Conservation (phyloP, 2,888 invertebrate genomes). For the Cyrtodaria siliqua region DNA sequence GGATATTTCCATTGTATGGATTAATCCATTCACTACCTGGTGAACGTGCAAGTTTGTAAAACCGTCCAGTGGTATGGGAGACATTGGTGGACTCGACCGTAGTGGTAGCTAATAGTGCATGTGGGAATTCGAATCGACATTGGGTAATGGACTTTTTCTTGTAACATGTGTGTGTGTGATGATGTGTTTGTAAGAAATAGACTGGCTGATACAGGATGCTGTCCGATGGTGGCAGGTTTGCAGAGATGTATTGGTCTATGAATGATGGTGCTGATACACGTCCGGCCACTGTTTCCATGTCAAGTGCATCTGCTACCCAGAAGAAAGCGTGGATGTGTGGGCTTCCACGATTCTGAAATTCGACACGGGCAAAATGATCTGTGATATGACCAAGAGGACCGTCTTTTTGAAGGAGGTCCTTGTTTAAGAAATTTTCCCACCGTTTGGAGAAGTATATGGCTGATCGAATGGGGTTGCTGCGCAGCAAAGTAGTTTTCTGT, state of each 20-base stretch:
- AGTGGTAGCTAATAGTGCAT: background rate
- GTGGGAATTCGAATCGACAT: slow-evolving; percentile 22
- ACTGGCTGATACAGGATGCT: no score
- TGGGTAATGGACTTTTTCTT: background rate
- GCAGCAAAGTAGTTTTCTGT: slow-evolving; percentile 13
- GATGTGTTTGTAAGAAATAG: background rate
- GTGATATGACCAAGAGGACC: background rate
- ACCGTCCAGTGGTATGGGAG: background rate
- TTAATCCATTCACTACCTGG: slow-evolving; percentile 7
- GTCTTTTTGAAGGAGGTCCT: background rate
- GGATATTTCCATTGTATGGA: slow-evolving; percentile 4
- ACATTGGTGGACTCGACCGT: background rate
- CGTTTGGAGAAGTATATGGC: slow-evolving; percentile 34
- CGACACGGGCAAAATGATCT: slow-evolving; percentile 20
- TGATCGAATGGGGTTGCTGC: slow-evolving; percentile 26
- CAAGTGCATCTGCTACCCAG: slow-evolving; percentile 15
- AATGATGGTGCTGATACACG: slow-evolving; percentile 1
- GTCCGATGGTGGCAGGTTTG: background rate
- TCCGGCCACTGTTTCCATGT: slow-evolving; percentile 18
- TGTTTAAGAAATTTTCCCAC: slow-evolving; percentile 29
- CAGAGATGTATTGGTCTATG: slow-evolving; percentile 28
- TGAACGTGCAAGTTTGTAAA: slow-evolving; percentile 8
- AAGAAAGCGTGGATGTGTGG: slow-evolving; percentile 29
- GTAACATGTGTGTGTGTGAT: slow-evolving; percentile 16
- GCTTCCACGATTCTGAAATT: slow-evolving; percentile 20